Evolutionary conservation across 2,113 vertebrate species (phyloP).

Genomic region (Halichoerus grypus): DNA sequence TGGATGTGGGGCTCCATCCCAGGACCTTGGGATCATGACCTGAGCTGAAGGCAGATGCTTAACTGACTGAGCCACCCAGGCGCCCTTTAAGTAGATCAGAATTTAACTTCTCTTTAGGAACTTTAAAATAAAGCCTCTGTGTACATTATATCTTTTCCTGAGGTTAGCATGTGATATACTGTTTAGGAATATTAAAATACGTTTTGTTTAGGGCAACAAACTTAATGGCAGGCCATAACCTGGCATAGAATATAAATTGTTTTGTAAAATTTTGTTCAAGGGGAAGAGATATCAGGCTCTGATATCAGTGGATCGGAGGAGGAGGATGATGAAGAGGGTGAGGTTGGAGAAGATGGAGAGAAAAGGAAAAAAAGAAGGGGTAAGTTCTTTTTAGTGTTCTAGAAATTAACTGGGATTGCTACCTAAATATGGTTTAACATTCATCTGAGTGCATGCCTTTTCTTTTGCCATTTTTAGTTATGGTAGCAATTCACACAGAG

Average conservation of each 20-base stretch:
- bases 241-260: conserved; percentile 41
- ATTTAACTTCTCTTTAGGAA: conserved; percentile 57
- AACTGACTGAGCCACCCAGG: too few species aligned
- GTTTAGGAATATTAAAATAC: conserved; percentile 8
- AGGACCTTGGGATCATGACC: not conserved
- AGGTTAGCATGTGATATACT: not conserved
- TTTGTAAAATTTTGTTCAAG: conserved; percentile 82
- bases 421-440: not conserved
- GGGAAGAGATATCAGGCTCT: conserved; percentile 98
- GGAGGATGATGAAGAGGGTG: conserved; percentile 94
- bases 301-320: conserved; percentile 96
- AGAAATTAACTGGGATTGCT: not conserved
- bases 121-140: not conserved
- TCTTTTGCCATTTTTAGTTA: conserved; percentile 76
- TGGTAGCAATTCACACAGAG: not conserved
- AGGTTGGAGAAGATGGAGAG: conserved; percentile 93
- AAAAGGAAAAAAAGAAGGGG: conserved; percentile 94
- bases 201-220: not conserved
- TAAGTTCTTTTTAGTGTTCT: conserved; percentile 80
- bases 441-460: conserved; percentile 59
- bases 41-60: not conserved
- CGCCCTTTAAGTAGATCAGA: not conserved
- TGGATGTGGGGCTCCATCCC: not conserved
- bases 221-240: not conserved
- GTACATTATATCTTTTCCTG: not conserved